A percentile compares a stretch with the other conserved stretches of the same genome.
Evolutionary conservation across 2,113 vertebrate species (phyloP).

Genomic region (Caracal caracal): DNA sequence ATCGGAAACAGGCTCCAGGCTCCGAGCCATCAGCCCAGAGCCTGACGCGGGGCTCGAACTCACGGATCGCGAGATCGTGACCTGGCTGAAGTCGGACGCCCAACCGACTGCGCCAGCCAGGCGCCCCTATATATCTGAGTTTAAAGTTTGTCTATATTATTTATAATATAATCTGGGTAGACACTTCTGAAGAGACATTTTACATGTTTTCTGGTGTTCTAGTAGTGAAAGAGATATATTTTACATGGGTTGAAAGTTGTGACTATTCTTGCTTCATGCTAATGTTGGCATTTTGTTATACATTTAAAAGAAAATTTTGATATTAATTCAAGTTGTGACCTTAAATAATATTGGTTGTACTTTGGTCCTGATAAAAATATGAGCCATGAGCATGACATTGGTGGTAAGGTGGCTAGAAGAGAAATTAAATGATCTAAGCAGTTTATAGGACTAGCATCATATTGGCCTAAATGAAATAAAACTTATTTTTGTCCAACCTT

Average conservation of each 20-base stretch:
- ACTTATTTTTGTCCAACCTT: background rate
- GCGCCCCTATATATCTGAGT: slow-evolving; percentile 2
- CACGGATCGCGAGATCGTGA: too few relatives aligned
- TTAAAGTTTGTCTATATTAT: slow-evolving; percentile 30
- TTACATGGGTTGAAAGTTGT: slow-evolving; percentile 23
- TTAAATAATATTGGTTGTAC: slow-evolving; percentile 54
- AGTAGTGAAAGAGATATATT: background rate
- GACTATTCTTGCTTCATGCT: slow-evolving; percentile 43
- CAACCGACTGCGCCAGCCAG: too few relatives aligned
- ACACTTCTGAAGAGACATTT: slow-evolving; percentile 6
- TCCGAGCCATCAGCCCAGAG: too few relatives aligned
- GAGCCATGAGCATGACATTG: slow-evolving; percentile 25
- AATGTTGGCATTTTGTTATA: slow-evolving; percentile 68
- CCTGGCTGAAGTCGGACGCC: too few relatives aligned
- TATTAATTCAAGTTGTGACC: slow-evolving; percentile 62
- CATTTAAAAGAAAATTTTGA: slow-evolving; percentile 40
- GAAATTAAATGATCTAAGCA: background rate
- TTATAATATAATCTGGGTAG: slow-evolving; percentile 22
- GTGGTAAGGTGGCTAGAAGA: background rate
- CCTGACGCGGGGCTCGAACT: too few relatives aligned
- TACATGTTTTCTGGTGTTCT: background rate
- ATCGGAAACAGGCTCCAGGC: too few relatives aligned
- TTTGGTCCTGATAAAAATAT: slow-evolving; percentile 56
- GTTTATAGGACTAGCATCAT: background rate
- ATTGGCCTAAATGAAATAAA: background rate